phyloP scores from a whole-genome alignment of 2,797 vertebrate species.

The Psittacula derbiana region DNA sequence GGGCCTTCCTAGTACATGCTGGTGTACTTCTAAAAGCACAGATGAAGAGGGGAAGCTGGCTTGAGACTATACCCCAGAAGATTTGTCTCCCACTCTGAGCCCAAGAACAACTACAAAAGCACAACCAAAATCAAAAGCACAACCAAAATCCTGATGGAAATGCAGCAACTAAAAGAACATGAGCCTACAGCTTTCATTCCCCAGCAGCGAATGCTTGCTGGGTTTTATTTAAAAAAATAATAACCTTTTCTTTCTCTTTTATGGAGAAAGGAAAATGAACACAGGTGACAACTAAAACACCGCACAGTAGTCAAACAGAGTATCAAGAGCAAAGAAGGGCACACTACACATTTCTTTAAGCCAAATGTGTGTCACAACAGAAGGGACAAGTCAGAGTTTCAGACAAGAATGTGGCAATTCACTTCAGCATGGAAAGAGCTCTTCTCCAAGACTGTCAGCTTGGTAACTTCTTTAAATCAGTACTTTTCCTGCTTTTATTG shows the following conservation, averaged over 20 bases:
- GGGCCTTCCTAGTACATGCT: not conserved
- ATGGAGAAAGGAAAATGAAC: not conserved
- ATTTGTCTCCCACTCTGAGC: not conserved
- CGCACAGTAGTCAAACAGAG: not conserved
- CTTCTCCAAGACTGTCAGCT: not conserved
- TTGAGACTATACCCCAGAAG: not conserved
- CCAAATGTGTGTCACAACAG: fast-evolving
- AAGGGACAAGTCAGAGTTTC: not conserved
- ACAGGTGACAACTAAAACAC: not conserved
- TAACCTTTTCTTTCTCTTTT: not conserved
- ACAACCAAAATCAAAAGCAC: not conserved
- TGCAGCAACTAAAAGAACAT: not conserved
- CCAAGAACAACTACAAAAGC: not conserved
- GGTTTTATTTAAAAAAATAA: not conserved
- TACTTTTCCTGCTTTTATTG: not conserved
- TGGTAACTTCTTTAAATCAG: not conserved
- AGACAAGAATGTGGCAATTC: not conserved
- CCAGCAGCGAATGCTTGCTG: not conserved
- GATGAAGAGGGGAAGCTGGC: not conserved
- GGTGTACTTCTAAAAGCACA: not conserved
- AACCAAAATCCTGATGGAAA: not conserved
- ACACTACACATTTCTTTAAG: not conserved
- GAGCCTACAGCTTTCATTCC: not conserved
- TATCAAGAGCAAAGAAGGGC: not conserved
- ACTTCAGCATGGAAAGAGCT: not conserved